Conservation (phyloP, 2,888 invertebrate species). For the Sericinus montela region DNA sequence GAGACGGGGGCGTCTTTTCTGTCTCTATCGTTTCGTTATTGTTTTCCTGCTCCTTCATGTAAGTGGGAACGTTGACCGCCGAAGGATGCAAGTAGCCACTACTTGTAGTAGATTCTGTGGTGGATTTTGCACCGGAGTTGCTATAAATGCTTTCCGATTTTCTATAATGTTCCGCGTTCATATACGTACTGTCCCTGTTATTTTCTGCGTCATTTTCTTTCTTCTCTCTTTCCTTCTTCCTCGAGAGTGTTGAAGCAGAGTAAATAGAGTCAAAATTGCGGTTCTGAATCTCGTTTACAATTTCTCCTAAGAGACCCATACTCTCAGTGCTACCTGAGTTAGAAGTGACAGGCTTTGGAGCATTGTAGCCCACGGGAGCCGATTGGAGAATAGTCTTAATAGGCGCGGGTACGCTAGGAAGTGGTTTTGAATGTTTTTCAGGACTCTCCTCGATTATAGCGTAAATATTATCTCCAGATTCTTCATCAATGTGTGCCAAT, state of each 20-base stretch:
- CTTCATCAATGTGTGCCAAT: slow-evolving; percentile 81
- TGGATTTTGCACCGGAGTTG: slow-evolving; percentile 81
- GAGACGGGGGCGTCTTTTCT: slow-evolving; percentile 60
- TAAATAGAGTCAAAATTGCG: slow-evolving; percentile 93
- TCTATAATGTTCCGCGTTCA: slow-evolving; percentile 80
- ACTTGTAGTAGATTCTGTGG: slow-evolving; percentile 81
- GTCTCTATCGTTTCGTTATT: slow-evolving; percentile 41
- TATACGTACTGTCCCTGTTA: slow-evolving; percentile 77
- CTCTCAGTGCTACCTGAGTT: slow-evolving; percentile 81
- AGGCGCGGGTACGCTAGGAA: slow-evolving; percentile 55
- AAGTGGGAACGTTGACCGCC: slow-evolving; percentile 82
- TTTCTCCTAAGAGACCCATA: slow-evolving; percentile 90
- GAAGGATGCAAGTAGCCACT: slow-evolving; percentile 87
- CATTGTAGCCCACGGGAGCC: slow-evolving; percentile 71
- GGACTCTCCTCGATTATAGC: slow-evolving; percentile 91
- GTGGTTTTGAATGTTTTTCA: slow-evolving; percentile 59
- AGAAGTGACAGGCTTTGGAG: slow-evolving; percentile 60
- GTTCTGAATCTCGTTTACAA: slow-evolving; percentile 92
- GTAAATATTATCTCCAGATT: slow-evolving; percentile 88
- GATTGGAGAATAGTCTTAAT: slow-evolving; percentile 51
- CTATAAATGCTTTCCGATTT: slow-evolving; percentile 82
- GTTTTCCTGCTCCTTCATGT: slow-evolving; percentile 37
- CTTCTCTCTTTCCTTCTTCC: slow-evolving; percentile 78
- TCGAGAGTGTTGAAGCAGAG: slow-evolving; percentile 85
- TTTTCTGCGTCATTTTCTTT: slow-evolving; percentile 40